Base-by-base conservation (phyloP, 2,113 vertebrate species). In the Tetrax tetrax region DNA sequence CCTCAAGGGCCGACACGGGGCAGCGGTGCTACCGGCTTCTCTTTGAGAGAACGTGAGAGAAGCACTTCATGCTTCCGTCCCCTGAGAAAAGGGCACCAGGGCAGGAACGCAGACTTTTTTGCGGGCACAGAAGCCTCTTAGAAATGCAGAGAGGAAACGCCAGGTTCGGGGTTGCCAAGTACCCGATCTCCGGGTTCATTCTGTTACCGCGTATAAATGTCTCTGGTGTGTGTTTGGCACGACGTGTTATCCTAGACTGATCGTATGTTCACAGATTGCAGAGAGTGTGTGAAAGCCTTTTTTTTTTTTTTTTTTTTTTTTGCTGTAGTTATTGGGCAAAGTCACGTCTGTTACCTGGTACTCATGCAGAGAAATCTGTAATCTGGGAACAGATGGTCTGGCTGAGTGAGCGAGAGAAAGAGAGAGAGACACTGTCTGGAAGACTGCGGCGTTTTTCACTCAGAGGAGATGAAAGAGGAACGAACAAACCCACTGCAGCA, bases 201-300 rank as follows among this genome's bases (percentile, higher is more conserved):
- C 96, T 97, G 76, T 93, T 89, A 93, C 89, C 93, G 95, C 90
- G 85, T 71, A 69, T 88, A 92, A 78, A 97, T 91, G 88, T 92
- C 88, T 96, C 80, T 93, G 59, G 85, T 91, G 89, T 96, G 96
- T 95, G 94, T 95, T 98, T 97, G 97, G 96, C 86, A 95, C 28
- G 94, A 92, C 29, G 76, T 92, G 84, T 95, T 97, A 93, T 97
- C 94, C 86, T 97, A 97, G 95, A 97, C 96, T 90, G 91, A 97
- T 98, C 96, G 95, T 97, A 97, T 97, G 97, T 97, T 98, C 97
- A 96, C 98, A 97, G 97, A 97, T 97, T 89, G 91, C 8, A 9
- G 90, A 91, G 86, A 91, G 96, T 71, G 93, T 96, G 91, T 92
- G 97, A 95, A 97, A 97, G 97, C 91, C 85, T 96, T 97, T 41